phyloP scores from a whole-genome alignment of 2,797 vertebrate species.

The Rallus crepitans region DNA sequence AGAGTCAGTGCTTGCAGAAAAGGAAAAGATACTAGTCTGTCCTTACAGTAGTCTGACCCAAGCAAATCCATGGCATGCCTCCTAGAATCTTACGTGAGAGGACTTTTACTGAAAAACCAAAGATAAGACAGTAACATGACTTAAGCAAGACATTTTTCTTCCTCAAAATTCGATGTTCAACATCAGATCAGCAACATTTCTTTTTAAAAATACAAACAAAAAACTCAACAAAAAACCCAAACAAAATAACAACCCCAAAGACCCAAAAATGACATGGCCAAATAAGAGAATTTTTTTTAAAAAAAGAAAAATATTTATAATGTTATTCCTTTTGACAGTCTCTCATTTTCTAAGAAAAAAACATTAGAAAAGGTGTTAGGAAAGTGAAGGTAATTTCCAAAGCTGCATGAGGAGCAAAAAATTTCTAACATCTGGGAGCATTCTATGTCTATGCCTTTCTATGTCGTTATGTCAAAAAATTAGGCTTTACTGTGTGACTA shows the following conservation, averaged over 20 bases:
- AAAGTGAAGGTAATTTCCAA: background rate
- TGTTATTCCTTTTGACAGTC: background rate
- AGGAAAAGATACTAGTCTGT: fast-evolving
- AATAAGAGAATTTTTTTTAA: background rate
- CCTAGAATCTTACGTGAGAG: background rate
- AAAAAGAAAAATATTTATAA: background rate
- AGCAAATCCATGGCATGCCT: background rate
- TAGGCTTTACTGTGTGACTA: background rate
- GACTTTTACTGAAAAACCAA: background rate
- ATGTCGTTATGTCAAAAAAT: background rate
- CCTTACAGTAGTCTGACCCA: background rate
- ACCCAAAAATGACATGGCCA: background rate
- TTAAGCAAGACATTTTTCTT: background rate
- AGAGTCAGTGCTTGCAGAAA: background rate
- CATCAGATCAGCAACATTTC: background rate
- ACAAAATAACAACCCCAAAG: too few species aligned
- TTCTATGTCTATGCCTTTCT: background rate
- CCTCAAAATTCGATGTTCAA: background rate
- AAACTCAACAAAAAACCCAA: too few species aligned
- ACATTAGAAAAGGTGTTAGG: background rate
- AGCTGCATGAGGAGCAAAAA: background rate
- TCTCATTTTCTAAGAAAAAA: background rate
- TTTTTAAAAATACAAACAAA: background rate
- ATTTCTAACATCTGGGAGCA: background rate
- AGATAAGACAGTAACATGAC: background rate